A percentile compares a stretch with the other conserved stretches of the same genome.
phyloP scores from a whole-genome alignment of 2,888 invertebrate genomes.

The Harpalus rufipes region DNA sequence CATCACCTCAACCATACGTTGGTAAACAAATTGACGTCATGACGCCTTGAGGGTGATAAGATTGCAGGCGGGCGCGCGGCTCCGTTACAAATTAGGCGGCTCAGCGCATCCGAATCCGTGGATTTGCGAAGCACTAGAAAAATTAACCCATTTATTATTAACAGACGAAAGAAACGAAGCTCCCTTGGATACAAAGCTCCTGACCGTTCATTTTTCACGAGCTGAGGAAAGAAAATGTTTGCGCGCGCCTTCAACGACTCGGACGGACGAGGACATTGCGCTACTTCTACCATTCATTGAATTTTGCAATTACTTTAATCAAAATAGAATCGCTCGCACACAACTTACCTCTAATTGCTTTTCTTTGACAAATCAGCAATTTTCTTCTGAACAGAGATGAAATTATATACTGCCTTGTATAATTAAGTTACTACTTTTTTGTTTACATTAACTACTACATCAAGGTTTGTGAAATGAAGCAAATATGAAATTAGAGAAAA shows the following conservation, averaged over 20 bases:
- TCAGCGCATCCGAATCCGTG: slow-evolving; percentile 72
- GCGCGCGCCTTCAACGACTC: slow-evolving; percentile 21
- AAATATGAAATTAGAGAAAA: too few relatives aligned
- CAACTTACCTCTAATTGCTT: not conserved
- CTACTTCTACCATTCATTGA: slow-evolving; percentile 19
- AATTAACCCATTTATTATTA: slow-evolving; percentile 77
- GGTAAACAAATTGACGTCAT: slow-evolving; percentile 11
- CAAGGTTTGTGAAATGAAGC: too few relatives aligned
- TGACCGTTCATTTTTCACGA: slow-evolving; percentile 55
- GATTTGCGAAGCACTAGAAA: slow-evolving; percentile 76
- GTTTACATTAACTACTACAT: too few relatives aligned
- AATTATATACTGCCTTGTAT: too few relatives aligned
- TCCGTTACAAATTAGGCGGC: slow-evolving; percentile 76
- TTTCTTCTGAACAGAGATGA: not conserved
- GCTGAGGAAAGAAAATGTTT: slow-evolving; percentile 44
- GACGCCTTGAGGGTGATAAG: slow-evolving; percentile 70
- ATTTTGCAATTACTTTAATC: slow-evolving; percentile 13
- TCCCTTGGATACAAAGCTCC: slow-evolving; percentile 66
- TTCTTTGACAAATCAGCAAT: not conserved
- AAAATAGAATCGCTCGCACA: not conserved
- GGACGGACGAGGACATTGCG: slow-evolving; percentile 4
- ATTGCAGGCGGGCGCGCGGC: slow-evolving; percentile 71
- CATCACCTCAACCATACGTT: too few relatives aligned
- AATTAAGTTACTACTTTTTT: too few relatives aligned
- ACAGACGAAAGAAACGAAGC: slow-evolving; percentile 74